Percentiles rank a stretch among this genome's conserved stretches.
phyloP scores from a whole-genome alignment of 2,113 vertebrate species.

The Gopherus evgoodei region DNA sequence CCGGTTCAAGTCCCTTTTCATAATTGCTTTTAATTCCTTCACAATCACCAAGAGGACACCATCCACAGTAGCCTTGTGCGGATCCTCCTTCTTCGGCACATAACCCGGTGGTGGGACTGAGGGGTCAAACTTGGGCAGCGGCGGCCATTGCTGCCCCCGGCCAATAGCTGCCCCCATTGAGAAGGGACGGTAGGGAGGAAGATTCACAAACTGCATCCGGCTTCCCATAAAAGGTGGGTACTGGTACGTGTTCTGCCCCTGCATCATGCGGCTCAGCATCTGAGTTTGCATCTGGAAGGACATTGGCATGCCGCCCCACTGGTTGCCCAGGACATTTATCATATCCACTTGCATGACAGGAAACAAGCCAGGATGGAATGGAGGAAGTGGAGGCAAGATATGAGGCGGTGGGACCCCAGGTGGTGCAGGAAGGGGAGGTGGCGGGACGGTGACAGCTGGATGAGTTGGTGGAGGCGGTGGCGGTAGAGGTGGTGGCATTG shows the following conservation, averaged over 20 bases:
- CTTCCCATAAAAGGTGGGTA: conserved; percentile 89
- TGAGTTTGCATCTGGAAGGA: conserved; percentile 99
- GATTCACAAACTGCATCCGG: conserved; percentile 85
- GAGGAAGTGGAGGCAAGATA: conserved; percentile 86
- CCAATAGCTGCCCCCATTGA: conserved; percentile 80
- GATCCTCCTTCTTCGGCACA: conserved; percentile 94
- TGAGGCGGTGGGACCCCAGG: conserved; percentile 84
- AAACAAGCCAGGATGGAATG: conserved; percentile 88
- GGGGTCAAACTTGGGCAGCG: conserved; percentile 94
- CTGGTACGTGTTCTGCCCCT: conserved; percentile 87
- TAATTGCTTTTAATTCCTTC: conserved; percentile 98
- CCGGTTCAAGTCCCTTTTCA: conserved; percentile 98
- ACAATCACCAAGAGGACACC: conserved; percentile 95
- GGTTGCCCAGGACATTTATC: conserved; percentile 89
- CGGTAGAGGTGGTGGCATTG: conserved; percentile 82
- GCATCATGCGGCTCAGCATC: conserved; percentile 97
- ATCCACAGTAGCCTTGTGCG: conserved; percentile 96
- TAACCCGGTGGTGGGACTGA: conserved; percentile 95
- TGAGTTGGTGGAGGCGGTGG: conserved; percentile 77
- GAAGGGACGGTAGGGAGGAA: conserved; percentile 87
- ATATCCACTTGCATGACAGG: conserved; percentile 94
- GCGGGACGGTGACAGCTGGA: conserved; percentile 74
- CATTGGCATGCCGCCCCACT: conserved; percentile 96
- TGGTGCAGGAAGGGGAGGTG: conserved; percentile 73
- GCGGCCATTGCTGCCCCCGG: conserved; percentile 90